phyloP scores from a whole-genome alignment of 2,888 invertebrate species.

The Aphodius granarius region DNA sequence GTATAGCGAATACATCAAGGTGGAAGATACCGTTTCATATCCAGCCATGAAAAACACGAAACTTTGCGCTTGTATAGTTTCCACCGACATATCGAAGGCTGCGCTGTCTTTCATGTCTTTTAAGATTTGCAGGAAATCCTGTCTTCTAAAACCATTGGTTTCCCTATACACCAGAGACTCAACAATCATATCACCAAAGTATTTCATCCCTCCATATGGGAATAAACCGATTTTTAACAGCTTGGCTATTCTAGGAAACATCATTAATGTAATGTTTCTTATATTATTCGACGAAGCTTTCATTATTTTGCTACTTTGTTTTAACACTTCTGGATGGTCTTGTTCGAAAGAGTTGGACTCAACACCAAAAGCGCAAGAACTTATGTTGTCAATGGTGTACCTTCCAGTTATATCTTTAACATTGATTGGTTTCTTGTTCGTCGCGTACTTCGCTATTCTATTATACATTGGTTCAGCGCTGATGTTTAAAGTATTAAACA shows the following conservation, averaged over 20 bases:
- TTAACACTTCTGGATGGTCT: constrained; percentile 21
- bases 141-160: background rate
- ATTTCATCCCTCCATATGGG: background rate
- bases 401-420: background rate
- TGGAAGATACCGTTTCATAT: constrained; percentile 49
- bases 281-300: background rate
- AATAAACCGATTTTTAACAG: constrained; percentile 4
- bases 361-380: constrained; percentile 20
- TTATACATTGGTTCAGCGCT: background rate
- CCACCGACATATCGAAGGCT: constrained; percentile 23
- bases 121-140: constrained; percentile 20
- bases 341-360: constrained; percentile 24
- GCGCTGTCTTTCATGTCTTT: constrained; percentile 8
- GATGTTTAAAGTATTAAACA: constrained; percentile 12
- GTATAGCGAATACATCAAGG: constrained; percentile 44
- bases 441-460: background rate
- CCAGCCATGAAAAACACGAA: constrained; percentile 46
- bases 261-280: background rate
- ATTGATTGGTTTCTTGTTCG: background rate
- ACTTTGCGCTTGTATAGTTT: constrained; percentile 44
- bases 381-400: constrained; percentile 15
- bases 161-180: constrained; percentile 2
- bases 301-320: background rate
- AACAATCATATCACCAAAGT: background rate
- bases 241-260: constrained; percentile 1